phyloP scores from a whole-genome alignment of 2,113 vertebrate genomes.

The Solea senegalensis region DNA sequence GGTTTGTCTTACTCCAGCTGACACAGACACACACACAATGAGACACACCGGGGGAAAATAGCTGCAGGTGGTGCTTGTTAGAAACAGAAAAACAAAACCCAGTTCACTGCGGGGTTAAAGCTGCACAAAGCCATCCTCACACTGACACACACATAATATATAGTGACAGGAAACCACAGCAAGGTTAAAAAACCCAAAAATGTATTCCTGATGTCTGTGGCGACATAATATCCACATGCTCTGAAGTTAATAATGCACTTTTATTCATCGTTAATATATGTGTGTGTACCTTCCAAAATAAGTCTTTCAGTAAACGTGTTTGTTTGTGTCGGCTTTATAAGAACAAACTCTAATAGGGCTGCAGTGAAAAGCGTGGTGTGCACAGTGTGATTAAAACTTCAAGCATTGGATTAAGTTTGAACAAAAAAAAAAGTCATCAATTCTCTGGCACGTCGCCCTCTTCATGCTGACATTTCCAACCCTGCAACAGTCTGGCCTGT shows the following conservation, averaged over 20 bases:
- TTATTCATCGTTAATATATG: neutral
- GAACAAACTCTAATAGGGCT: neutral
- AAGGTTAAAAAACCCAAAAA: neutral
- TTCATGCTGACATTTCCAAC: conserved; percentile 1
- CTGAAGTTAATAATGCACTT: neutral
- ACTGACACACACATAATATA: neutral
- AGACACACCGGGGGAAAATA: neutral
- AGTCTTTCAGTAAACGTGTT: neutral
- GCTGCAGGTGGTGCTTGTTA: conserved; percentile 36
- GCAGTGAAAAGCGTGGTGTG: too few species aligned
- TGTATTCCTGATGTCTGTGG: neutral
- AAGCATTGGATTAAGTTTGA: too few species aligned
- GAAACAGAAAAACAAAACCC: conserved; percentile 19
- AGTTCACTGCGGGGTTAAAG: conserved; percentile 2
- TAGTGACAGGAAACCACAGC: neutral
- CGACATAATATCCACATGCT: neutral
- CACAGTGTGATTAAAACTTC: too few species aligned
- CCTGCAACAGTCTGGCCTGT: neutral
- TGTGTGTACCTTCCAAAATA: neutral
- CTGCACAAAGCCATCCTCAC: neutral
- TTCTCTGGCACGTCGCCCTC: neutral
- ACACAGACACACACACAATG: conserved; percentile 4
- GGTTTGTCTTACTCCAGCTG: conserved; percentile 15
- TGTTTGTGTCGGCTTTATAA: neutral
- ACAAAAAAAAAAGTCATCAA: neutral